Evolutionary conservation across 2,888 invertebrate species (phyloP), one percentile per base, ranked within the genome.

Genomic region (Sinopyrophorus schimmeli): DNA sequence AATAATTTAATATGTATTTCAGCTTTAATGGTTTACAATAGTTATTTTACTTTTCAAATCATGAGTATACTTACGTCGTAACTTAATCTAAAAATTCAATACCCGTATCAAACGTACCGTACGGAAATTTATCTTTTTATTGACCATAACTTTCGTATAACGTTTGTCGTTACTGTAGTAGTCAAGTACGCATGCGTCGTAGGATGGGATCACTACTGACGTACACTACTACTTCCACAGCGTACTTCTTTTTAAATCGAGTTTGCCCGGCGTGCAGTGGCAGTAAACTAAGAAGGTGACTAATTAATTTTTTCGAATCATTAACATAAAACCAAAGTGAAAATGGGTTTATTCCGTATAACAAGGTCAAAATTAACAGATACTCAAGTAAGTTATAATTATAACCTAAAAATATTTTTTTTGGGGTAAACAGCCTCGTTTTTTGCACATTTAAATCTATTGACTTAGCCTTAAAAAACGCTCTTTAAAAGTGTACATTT

Each of bases 341-440:
- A 72, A 74, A 84, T 85, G 84, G 80, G 83, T 72, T 74, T 85
- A 68, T 82, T 80, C 75, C 82, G 83, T 74, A 78, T 84, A 71
- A 78, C 82, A 61, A 76, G 62, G 75, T 77, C 58, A 81, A 76
- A 77, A 71, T 84, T 66, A 72, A n/a, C 76, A 60, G 84, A 84
- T 71, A 75, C 79, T 69, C 83, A 83, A 80, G 83, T 83, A 55
- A 61, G 65, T 61, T 14, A 26, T n/a, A n/a, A n/a, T n/a, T n/a
- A n/a, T n/a, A n/a, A n/a, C n/a, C n/a, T n/a, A n/a, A n/a, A n/a
- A n/a, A n/a, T n/a, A n/a, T n/a, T n/a, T n/a, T n/a, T n/a, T n/a
- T n/a, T n/a, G n/a, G n/a, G n/a, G n/a, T n/a, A n/a, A n/a, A n/a
- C n/a, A n/a, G n/a, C n/a, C n/a, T n/a, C n/a, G n/a, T n/a, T n/a